Evolutionary conservation across 1,140 invertebrate genomes (phyloP), one percentile per base, ranked within the genome.

Genomic region (Dinoponera quadriceps): DNA sequence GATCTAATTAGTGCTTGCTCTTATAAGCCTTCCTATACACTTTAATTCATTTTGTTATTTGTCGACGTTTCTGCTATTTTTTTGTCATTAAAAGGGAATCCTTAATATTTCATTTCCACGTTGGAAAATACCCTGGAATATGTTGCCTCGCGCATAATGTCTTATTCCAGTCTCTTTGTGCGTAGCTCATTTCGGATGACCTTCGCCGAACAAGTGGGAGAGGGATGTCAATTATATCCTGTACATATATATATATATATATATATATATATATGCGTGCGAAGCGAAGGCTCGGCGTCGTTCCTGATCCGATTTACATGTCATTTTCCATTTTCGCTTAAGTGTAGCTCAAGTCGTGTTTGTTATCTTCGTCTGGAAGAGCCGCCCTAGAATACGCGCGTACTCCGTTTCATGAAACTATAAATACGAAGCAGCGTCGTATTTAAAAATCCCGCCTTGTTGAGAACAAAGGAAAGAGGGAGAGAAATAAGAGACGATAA

Each of bases 261-360:
- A n/a, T n/a, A n/a, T n/a, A n/a, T n/a, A n/a, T n/a, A n/a, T n/a
- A 20, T 44, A 29, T 18, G 14, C 25, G 48, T 59, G 13, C 13
- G 22, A 44, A 69, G 22, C 51, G 27, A 78, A 78, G 38, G 63
- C 54, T 55, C n/a, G 54, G 51, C 65, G 75, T 38, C 75, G 33
- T 57, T 80, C 14, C 33, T 78, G 49, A 78, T 78, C 29, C 54
- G 54, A 80, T 80, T 80, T 80, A 80, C 65, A 80, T 80, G 20
- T 48, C 65, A 80, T 80, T 69, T 80, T 69, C 75, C 75, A 69
- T 80, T 80, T 78, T 80, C 38, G 16, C 54, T 57, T n/a, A 71
- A 71, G n/a, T 69, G 22, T n/a, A 66, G 3, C 29, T 77, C 48
- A 1, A 54, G 62, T 5, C 69, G 2, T 38, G 2, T 38, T 20